Evolutionary conservation across 2,888 invertebrate genomes (phyloP), one percentile per base, ranked within the genome.

Genomic region (Hetaerina titia): DNA sequence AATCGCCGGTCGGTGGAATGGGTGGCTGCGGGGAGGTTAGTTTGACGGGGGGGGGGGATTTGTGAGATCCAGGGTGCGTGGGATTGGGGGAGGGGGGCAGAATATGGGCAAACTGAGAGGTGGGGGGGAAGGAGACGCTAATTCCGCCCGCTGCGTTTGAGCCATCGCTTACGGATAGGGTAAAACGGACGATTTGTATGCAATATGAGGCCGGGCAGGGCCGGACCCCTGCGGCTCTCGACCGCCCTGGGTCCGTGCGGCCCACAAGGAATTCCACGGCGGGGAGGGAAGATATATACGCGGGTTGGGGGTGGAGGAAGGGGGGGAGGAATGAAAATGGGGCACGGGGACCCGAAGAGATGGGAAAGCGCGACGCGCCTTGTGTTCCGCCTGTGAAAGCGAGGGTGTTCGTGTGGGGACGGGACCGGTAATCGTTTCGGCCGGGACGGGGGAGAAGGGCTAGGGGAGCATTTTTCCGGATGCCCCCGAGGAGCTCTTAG

Each of bases 101-200:
- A 5, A 60, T 60, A 60, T 60, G 60, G 60, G 60, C 11, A 60
- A 60, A 60, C 60, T 60, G 60, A 60, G 60, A 45, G 45, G 45
- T 45, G 45, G 45, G 45, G 45, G 45, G 45, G 69, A n/a, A 0
- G 56, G 22, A 88, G 22, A 31, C 56, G n/a, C n/a, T 25, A 88
- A 88, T 89, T 89, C 58, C 58, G 57, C 57, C n/a, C 22, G 58
- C 17, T 57, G n/a, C 89, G 22, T 31, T 31, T 89, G 89, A 89
- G 89, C 89, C 89, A 89, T 58, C 57, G 89, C 22, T 89, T 81
- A 22, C 22, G n/a, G 89, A 57, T 58, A n/a, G 58, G 89, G 89
- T 89, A 89, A 89, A 89, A 31, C n/a, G 89, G 58, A 89, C 89
- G 57, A 89, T 89, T 89, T 89, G 89, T 89, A 89, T 89, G 89